Evolutionary conservation across 2,797 vertebrate species (phyloP), one percentile per base, ranked within the genome.

Genomic region (Microctenopoma lineatum): DNA sequence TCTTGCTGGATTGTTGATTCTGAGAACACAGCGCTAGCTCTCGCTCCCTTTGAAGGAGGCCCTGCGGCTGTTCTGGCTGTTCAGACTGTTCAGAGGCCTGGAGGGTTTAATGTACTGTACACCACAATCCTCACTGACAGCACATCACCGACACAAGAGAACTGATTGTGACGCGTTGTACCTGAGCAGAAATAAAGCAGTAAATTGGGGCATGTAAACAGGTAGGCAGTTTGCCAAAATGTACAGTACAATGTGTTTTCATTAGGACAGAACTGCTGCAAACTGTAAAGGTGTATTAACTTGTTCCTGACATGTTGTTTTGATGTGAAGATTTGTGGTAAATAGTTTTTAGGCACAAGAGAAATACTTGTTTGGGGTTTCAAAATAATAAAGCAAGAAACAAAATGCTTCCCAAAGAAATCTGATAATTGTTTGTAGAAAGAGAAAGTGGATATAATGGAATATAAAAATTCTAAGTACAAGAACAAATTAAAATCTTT

Each of bases 51-150:
- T 86, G 73, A 80, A 79, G 42, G 52, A 63, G 32, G 26, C 75
- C 88, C 81, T 47, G 61, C 5, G 18, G 88, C 76, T 69, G 55
- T 77, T 81, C 36, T 25, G 59, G n/a, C 45, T 21, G 45, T 18
- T 44, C 68, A 41, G 39, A 11, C 14, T 41, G 39, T 82, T 87
- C 70, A 90, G 88, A 79, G 71, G 59, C 71, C 66, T 64, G 26
- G 56, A 74, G 80, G 71, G 27, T 79, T 86, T 53, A 80, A 73
- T 89, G 72, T 71, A 73, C 80, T 70, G 66, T 39, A 62, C 54
- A 73, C 59, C 48, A 69, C 70, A 74, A 74, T 54, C 42, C 48
- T 66, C 48, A 21, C 41, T 77, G 73, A 84, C 65, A 69, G 57
- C 62, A 65, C 52, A 68, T 71, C 70, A 70, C 67, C 66, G 53